Base-by-base conservation (phyloP, 2,888 invertebrate species). In the Andrena chrysosceles region DNA sequence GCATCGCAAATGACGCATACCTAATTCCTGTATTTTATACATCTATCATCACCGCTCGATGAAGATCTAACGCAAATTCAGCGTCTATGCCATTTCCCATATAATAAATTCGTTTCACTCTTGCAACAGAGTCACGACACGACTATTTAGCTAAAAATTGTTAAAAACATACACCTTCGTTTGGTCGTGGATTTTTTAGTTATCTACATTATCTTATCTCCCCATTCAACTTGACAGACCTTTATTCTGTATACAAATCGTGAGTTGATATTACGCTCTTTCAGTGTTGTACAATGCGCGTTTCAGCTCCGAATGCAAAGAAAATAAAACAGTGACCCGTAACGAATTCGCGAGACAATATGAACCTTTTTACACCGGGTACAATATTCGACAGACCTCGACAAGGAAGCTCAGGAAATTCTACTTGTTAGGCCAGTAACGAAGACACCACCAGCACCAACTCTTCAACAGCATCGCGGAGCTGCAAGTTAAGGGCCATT, bases 341-440 rank as follows among this genome's bases (percentile, higher is more conserved):
- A 63, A 68, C 63, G 23, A 42, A 33, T 76, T 63, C 62, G 10
- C 23, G 63, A 75, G 56, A 78, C 68, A 62, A 54, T 78, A 62
- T 29, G 26, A 13, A 42, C 6, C 67, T 60, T 67, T 60, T 54
- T 52, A 63, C 54, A 67, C 67, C 26, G 29, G 23, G 26, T 10
- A 8, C 26, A 16, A n/a, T n/a, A 62, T 74, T 60, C 64, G n/a
- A 60, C 16, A 29, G 16, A 2, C 49, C 59, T 42, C 4, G 7
- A 0, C 7, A 20, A 52, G 16, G 16, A n/a, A n/a, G 20, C 52
- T 20, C 52, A 20, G 20, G 5, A 4, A 42, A 13, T 1, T 42
- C 42, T 4, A 5, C 16, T 42, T 16, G 42, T 2, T 42, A 5
- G 42, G 5, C 42, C 42, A 16, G 42, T 42, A 42, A 42, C 42